Evolutionary conservation across 2,113 vertebrate species (phyloP).

Genomic region (Anguilla rostrata): DNA sequence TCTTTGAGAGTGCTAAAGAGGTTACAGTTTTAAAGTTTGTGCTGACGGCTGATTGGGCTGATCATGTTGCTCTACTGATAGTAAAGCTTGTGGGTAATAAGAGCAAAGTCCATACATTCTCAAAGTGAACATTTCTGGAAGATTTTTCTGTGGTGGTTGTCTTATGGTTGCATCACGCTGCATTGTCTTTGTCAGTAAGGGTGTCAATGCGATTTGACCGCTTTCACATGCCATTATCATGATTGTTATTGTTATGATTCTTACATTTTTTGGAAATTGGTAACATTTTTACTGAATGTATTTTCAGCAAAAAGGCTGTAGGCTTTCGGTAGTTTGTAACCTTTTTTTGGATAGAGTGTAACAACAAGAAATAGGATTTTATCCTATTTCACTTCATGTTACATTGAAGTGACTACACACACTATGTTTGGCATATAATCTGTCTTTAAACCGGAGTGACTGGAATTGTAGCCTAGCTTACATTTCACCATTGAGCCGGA

Average conservation of each 20-base stretch:
- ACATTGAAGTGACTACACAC: neutral
- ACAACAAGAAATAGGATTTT: too few relatives aligned
- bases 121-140: neutral
- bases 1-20: neutral
- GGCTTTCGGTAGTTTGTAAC: neutral
- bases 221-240: neutral
- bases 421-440: neutral
- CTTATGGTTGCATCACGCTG: neutral
- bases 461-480: neutral
- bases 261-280: neutral
- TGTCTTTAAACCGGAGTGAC: neutral
- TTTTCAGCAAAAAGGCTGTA: neutral
- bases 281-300: neutral
- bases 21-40: neutral
- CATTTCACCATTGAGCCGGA: neutral
- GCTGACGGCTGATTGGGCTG: neutral
- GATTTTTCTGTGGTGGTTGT: neutral
- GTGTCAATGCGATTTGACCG: neutral
- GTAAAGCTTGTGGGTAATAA: neutral
- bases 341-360: too few relatives aligned
- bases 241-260: neutral
- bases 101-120: conserved; percentile 8
- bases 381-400: too few relatives aligned
- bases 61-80: neutral
- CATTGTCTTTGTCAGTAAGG: neutral